Evolutionary conservation across 2,113 vertebrate genomes (phyloP), one percentile per base, ranked within the genome.

Genomic region (Montifringilla adamsi): DNA sequence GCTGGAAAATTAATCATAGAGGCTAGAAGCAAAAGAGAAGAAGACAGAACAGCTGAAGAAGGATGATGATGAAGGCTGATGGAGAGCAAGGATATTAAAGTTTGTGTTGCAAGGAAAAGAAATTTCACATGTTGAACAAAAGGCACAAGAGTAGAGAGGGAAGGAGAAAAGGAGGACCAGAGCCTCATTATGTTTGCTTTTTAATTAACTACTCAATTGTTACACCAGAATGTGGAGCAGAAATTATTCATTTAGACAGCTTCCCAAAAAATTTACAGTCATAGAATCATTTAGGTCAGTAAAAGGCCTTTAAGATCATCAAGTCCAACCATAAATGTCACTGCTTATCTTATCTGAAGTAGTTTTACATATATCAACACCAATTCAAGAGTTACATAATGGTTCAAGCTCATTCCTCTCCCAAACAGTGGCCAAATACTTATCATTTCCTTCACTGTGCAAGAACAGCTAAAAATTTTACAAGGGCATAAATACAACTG

Each of bases 321-420:
- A 0, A 68, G 26, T 55, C 19, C 39, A 55, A 74, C 31, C 60
- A 68, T 75, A 86, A 80, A 86, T 84, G 64, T 80, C 79, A 88
- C 22, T 81, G 41, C 94, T 95, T 97, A 96, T 96, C 94, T 96
- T 96, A 96, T 96, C 93, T 86, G 60, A 86, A 96, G 90, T 68
- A 87, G 85, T 81, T 93, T 83, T 94, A 90, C 83, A 92, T 58
- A 15, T 39, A 96, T 90, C 88, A 92, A 92, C 93, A 96, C 69
- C 64, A 60, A 72, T 60, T 92, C 93, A 90, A 81, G 84, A 90
- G 72, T 27, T 78, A 47, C 39, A 74, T 62, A 94, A 86, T 53
- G 18, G 79, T 23, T 95, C n/a, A 2, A 21, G 43, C 78, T 89
- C 52, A 64, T 39, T 94, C 79, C 79, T 47, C 44, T 50, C 68